Evolutionary conservation across 2,113 vertebrate genomes (phyloP), one percentile per base, ranked within the genome.

Genomic region (Ibidorhyncha struthersii): DNA sequence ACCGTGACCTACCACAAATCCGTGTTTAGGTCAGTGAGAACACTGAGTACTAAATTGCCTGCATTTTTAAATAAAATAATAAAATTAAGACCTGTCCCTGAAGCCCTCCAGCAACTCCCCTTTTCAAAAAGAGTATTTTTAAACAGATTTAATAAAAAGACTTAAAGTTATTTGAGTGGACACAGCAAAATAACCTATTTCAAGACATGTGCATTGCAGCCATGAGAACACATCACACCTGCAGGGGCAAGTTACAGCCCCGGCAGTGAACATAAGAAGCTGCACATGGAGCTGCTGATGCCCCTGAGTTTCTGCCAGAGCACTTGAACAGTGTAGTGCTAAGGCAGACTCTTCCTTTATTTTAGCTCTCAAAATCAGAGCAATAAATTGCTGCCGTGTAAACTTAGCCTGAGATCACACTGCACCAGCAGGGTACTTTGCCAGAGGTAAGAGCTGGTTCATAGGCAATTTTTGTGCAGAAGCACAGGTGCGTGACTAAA

Each of bases 241-340:
- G 56, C 38, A 72, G 32, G 19, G 34, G 16, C 20, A 78, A 69
- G 17, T 63, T 43, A 45, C 0, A 1, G 16, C 36, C 45, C 61
- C 45, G 41, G 59, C 36, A 67, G 21, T 3, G 41, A 86, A 70
- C 6, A 3, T 7, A 32, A 34, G 21, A 72, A 83, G 73, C 38
- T 45, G 22, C 23, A 36, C 32, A 34, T 0, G 10, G 47, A 69
- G 70, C 26, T 49, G 34, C 40, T 22, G 25, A 45, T 67, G 45
- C n/a, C 45, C 72, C 38, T 6, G 17, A 49, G 9, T 9, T 87
- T 55, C 69, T 77, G 21, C 56, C n/a, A 41, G 34, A 77, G 26
- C 49, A 32, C 47, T 79, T 2, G 0, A n/a, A 41, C 22, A 50
- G 32, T 1, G 6, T 2, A 50, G 38, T 27, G 8, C 29, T 17